Evolutionary conservation across 1,140 invertebrate genomes (phyloP).

Genomic region (Homarus americanus): DNA sequence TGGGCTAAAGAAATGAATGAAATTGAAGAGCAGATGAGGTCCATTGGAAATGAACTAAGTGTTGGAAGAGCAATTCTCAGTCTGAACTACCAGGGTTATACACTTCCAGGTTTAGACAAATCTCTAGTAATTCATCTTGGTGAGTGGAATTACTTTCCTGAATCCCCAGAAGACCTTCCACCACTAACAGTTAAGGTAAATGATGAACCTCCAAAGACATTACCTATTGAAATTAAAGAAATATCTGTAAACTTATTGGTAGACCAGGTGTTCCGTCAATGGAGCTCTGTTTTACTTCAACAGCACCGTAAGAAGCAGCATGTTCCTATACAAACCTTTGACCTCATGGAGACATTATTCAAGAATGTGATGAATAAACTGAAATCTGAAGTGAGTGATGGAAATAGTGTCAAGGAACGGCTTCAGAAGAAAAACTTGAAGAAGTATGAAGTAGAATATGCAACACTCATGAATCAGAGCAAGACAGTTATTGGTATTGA

Average conservation of each 20-base stretch:
- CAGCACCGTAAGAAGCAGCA: conserved; percentile 56
- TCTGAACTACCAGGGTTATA: conserved; percentile 41
- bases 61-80: conserved; percentile 38
- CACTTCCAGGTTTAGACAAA: conserved; percentile 46
- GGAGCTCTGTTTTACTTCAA: conserved; percentile 72
- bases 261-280: conserved; percentile 61
- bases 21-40: conserved; percentile 48
- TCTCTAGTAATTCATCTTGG: conserved; percentile 47
- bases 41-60: conserved; percentile 45
- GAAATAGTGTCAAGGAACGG: conserved; percentile 14
- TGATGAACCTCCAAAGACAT: background rate
- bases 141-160: conserved; percentile 59
- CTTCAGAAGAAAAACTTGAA: conserved; percentile 47
- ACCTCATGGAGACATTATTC: conserved; percentile 66
- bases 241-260: conserved; percentile 32
- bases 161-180: conserved; percentile 49
- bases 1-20: conserved; percentile 49
- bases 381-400: background rate
- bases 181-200: conserved; percentile 42
- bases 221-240: background rate
- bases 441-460: conserved; percentile 33
- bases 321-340: conserved; percentile 63
- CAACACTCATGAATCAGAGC: conserved; percentile 69
- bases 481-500: conserved; percentile 62
- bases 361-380: conserved; percentile 31